Evolutionary conservation across 2,113 vertebrate species (phyloP).

Genomic region (Psophia crepitans): DNA sequence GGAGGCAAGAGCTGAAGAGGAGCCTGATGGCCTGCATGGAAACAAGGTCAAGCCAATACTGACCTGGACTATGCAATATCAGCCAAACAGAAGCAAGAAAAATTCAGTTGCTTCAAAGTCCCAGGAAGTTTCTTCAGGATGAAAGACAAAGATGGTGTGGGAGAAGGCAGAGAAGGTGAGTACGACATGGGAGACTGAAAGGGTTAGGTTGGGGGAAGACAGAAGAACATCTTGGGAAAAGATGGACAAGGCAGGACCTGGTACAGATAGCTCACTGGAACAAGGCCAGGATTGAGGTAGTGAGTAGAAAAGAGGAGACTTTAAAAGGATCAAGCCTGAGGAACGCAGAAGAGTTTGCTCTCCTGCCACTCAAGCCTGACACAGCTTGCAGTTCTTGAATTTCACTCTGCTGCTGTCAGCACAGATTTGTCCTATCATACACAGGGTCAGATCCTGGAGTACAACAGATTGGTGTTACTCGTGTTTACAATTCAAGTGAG

Average conservation of each 20-base stretch:
- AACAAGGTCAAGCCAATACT: background rate
- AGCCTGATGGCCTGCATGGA: background rate
- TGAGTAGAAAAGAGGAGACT: background rate
- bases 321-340: background rate
- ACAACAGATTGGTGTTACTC: background rate
- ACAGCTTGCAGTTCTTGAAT: background rate
- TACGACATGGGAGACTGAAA: background rate
- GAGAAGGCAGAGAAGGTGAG: background rate
- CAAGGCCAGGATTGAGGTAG: background rate
- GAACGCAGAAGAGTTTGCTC: background rate
- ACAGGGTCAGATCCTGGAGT: background rate
- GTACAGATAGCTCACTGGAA: background rate
- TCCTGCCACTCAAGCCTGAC: background rate
- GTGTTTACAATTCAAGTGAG: background rate
- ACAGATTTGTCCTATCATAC: background rate
- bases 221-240: background rate
- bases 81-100: background rate
- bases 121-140: background rate
- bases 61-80: background rate
- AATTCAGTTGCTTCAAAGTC: background rate
- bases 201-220: background rate
- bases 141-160: background rate
- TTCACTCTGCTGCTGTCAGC: background rate
- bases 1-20: background rate
- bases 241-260: background rate